These are phyloP conservation scores for Bombus affinis DNA, from an alignment of 1,140 invertebrate genomes.

Conservation along the genomic window DNA sequence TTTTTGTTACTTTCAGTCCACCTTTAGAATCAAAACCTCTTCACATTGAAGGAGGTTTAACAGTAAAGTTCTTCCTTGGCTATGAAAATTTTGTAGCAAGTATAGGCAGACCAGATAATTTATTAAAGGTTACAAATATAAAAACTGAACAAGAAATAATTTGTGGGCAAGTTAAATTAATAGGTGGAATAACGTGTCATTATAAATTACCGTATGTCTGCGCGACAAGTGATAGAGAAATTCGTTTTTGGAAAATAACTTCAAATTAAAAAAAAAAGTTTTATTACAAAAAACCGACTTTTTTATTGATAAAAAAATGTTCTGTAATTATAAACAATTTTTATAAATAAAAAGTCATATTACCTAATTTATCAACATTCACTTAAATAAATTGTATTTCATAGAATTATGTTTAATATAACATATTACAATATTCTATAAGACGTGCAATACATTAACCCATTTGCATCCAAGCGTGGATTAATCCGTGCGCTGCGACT, in stretches of 20 bases:
- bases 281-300: slow-evolving; percentile 7
- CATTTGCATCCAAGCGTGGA: too few relatives aligned
- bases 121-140: slow-evolving; percentile 85
- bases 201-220: slow-evolving; percentile 85
- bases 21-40: slow-evolving; percentile 83
- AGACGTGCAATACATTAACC: not conserved
- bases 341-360: slow-evolving; percentile 44
- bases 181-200: slow-evolving; percentile 86
- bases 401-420: not conserved
- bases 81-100: slow-evolving; percentile 84
- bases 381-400: too few relatives aligned
- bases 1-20: slow-evolving; percentile 78
- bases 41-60: slow-evolving; percentile 84
- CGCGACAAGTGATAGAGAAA: slow-evolving; percentile 84
- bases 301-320: slow-evolving; percentile 12
- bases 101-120: slow-evolving; percentile 84
- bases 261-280: slow-evolving; percentile 79
- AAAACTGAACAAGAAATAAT: slow-evolving; percentile 83
- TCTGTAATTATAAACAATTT: not conserved
- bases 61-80: slow-evolving; percentile 83
- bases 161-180: slow-evolving; percentile 82
- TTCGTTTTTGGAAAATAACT: slow-evolving; percentile 86
- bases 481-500: too few relatives aligned
- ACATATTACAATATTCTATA: not conserved
- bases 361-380: not conserved